A percentile compares a stretch with the other conserved stretches of the same genome.
Evolutionary conservation across 2,113 vertebrate species (phyloP).

Genomic region (Mormyrus lacerda): DNA sequence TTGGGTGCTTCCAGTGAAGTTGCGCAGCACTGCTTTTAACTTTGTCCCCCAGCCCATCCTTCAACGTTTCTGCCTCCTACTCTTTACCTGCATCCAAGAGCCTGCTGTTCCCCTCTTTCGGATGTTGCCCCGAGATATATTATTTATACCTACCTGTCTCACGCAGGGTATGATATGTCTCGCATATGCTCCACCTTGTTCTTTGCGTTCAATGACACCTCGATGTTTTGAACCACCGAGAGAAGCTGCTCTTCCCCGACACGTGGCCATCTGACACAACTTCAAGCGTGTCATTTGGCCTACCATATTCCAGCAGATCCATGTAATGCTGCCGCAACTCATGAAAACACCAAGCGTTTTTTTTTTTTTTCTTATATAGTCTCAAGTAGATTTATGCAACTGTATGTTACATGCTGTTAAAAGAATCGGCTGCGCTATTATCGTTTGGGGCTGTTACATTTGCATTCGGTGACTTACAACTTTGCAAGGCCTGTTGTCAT

Average conservation of each 20-base stretch:
- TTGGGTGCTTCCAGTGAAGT: neutral
- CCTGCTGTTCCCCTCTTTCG: neutral
- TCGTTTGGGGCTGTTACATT: neutral
- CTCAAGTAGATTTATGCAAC: neutral
- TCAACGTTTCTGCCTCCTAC: neutral
- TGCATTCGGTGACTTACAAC: neutral
- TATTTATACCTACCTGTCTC: conserved; percentile 9
- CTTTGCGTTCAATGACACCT: neutral
- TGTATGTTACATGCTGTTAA: neutral
- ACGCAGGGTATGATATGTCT: conserved; percentile 11
- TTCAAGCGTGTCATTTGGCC: neutral
- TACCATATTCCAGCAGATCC: neutral
- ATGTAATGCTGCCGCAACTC: neutral
- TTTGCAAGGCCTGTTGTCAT: neutral
- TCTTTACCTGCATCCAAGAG: neutral
- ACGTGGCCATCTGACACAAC: neutral
- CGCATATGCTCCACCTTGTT: neutral
- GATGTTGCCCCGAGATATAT: conserved; percentile 7
- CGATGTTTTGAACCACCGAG: neutral
- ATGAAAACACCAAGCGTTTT: neutral
- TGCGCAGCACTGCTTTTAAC: neutral
- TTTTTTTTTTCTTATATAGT: neutral
- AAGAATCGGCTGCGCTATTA: neutral
- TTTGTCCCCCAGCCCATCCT: neutral
- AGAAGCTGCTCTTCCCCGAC: neutral